Evolutionary conservation across 2,797 vertebrate genomes (phyloP).

Genomic region (Sebastes hubbsi): DNA sequence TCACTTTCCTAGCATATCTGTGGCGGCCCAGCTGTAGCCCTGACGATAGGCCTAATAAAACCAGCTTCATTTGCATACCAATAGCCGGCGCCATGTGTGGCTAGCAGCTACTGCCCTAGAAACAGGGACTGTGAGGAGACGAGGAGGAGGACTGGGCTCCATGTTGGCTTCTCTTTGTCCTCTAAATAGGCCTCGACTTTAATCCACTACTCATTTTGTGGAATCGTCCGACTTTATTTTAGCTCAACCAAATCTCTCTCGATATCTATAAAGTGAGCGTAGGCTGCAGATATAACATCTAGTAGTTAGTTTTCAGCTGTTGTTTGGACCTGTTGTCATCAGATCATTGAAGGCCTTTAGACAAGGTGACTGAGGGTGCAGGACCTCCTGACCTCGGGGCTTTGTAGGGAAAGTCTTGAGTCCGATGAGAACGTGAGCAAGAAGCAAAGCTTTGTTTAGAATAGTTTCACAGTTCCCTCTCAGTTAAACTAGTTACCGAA

Average conservation of each 20-base stretch:
- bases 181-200: conserved; percentile 58
- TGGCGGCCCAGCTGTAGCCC: conserved; percentile 84
- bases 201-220: conserved; percentile 67
- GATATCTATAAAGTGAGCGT: not conserved
- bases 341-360: conserved; percentile 56
- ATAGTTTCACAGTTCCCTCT: not conserved
- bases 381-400: conserved; percentile 58
- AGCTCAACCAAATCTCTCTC: conserved; percentile 46
- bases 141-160: conserved; percentile 58
- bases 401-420: conserved; percentile 33
- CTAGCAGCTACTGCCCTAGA: conserved; percentile 72
- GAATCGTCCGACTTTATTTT: conserved; percentile 57
- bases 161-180: conserved; percentile 72
- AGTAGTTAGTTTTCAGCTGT: conserved; percentile 18
- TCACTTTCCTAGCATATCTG: conserved; percentile 84
- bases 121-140: conserved; percentile 62
- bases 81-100: conserved; percentile 83
- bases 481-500: not conserved
- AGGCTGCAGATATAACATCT: not conserved
- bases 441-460: conserved; percentile 43
- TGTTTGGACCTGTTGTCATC: conserved; percentile 41
- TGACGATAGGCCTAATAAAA: conserved; percentile 87
- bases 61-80: conserved; percentile 84
- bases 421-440: conserved; percentile 33
- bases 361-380: conserved; percentile 52